Percentiles rank a stretch among this genome's conserved stretches.
Evolutionary conservation across 1,140 invertebrate genomes (phyloP).

Genomic region (Eupristina koningsbergeri): DNA sequence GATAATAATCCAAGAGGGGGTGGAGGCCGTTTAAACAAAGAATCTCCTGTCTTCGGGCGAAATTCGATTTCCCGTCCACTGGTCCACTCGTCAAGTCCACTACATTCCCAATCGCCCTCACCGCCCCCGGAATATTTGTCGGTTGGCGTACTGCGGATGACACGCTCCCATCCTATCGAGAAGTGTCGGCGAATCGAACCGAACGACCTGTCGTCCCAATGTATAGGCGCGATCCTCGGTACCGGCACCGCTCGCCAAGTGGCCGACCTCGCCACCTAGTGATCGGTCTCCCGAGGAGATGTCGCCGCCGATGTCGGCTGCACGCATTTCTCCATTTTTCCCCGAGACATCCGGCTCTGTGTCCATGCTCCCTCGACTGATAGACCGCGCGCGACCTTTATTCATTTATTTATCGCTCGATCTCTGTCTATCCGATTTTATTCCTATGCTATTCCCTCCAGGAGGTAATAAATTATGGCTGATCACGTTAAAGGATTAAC

Average conservation of each 20-base stretch:
- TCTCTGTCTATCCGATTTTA: not conserved
- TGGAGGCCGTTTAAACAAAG: not conserved
- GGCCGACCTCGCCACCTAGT: no score
- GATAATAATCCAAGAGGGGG: no score
- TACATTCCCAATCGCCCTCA: not conserved
- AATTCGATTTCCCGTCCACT: not conserved
- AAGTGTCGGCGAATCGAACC: conserved; percentile 50
- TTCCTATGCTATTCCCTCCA: no score
- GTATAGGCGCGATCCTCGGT: not conserved
- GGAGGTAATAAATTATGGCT: no score
- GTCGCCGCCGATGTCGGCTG: no score
- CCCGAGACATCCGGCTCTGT: no score
- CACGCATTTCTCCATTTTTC: no score
- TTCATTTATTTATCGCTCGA: not conserved
- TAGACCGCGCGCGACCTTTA: no score
- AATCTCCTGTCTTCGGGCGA: not conserved
- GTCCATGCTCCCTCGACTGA: no score
- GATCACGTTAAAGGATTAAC: not conserved
- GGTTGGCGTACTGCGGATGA: conserved; percentile 8
- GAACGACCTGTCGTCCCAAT: conserved; percentile 48
- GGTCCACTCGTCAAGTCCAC: not conserved
- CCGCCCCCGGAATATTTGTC: not conserved
- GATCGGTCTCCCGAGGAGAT: no score
- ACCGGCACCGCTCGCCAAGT: not conserved
- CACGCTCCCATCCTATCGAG: not conserved